Evolutionary conservation across 2,113 vertebrate genomes (phyloP).

Genomic region (Aramus guarauna): DNA sequence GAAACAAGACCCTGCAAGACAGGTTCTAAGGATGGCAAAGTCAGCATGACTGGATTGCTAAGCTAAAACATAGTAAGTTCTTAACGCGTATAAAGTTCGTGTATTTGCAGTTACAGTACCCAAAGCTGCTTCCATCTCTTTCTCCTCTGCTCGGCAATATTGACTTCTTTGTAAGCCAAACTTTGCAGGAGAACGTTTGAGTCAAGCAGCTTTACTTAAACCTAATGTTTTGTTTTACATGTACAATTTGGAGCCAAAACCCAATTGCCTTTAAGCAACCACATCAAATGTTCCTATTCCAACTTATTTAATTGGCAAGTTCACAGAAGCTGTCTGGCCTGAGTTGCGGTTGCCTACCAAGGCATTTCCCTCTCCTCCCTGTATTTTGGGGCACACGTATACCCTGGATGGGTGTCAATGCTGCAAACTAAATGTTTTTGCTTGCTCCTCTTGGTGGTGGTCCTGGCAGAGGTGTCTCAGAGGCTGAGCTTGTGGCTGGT

Average conservation of each 20-base stretch:
- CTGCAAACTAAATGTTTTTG: background rate
- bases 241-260: background rate
- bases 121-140: background rate
- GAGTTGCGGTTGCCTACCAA: background rate
- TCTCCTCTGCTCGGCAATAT: background rate
- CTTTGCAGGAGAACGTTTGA: background rate
- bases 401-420: background rate
- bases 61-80: background rate
- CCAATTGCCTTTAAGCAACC: background rate
- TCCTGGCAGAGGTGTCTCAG: background rate
- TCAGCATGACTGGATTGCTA: background rate
- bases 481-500: background rate
- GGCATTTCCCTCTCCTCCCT: background rate
- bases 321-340: background rate
- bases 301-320: background rate
- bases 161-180: background rate
- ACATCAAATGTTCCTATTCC: background rate
- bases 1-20: background rate
- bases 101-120: background rate
- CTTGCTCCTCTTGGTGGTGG: background rate
- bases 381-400: background rate
- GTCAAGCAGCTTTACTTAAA: background rate
- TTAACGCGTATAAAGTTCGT: background rate
- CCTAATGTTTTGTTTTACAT: background rate
- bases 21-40: background rate